phyloP scores from a whole-genome alignment of 2,113 vertebrate genomes.

The Morone chrysops region DNA sequence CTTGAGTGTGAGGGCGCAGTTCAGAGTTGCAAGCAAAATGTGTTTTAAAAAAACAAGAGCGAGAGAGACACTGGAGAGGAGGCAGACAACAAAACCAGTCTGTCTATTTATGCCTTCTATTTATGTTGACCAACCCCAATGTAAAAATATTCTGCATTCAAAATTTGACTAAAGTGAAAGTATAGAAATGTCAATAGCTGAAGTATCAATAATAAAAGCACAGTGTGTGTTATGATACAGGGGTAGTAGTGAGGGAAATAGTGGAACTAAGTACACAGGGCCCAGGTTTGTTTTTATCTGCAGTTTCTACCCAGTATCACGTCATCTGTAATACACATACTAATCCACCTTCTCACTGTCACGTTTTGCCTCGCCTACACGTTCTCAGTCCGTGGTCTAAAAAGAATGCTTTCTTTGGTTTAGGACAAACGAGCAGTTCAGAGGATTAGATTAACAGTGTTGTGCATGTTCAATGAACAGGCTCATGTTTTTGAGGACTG shows the following conservation, averaged over 20 bases:
- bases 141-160: not conserved
- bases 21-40: constrained; percentile 1
- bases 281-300: no score
- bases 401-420: no score
- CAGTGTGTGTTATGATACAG: not conserved
- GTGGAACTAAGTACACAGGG: not conserved
- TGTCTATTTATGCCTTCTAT: not conserved
- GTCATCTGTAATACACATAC: no score
- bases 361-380: no score
- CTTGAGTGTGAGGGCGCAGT: not conserved
- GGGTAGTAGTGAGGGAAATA: not conserved
- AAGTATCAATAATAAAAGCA: not conserved
- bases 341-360: no score
- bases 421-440: no score
- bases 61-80: not conserved
- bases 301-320: no score
- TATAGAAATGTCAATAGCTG: not conserved
- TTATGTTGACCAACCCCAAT: not conserved
- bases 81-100: not conserved
- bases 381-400: no score
- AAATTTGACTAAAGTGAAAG: not conserved
- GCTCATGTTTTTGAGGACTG: no score
- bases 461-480: no score
- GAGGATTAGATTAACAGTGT: no score
- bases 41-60: no score